Base-by-base conservation (phyloP, 2,888 invertebrate species). In the Coenonympha glycerion region DNA sequence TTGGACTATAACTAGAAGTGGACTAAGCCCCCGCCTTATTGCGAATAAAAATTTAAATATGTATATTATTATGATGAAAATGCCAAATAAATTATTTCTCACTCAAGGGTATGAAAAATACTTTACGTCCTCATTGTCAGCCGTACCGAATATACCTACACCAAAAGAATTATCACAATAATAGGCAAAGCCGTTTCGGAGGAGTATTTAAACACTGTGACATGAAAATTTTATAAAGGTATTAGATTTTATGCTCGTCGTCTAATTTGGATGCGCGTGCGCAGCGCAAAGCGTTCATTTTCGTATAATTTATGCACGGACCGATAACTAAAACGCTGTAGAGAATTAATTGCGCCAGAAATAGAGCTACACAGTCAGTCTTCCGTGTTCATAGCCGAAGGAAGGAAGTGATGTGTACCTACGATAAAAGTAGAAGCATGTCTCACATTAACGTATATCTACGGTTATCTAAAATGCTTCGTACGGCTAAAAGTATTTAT, bases 361-460 rank as follows among this genome's bases (percentile, higher is more conserved):
- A 64, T 64, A 64, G 58, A 36, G 47, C 16, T 18, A 40, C 42
- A 47, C 44, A 49, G 39, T 33, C 24, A 56, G 54, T 60, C 61
- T 64, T 63, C 65, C 58, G 58, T 47, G 47, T 59, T 52, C 50
- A 46, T 47, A 55, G 49, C 44, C 16, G 45, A 47, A 59, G 60
- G 60, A 58, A 62, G 64, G 62, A 62, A 63, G 56, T 53, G 62
- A 56, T 53, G 56, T 57, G 58, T 55, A 39, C n/a, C n/a, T n/a
- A n/a, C 56, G 52, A 51, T 55, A 57, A 61, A 60, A 53, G 55
- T 33, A 53, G 47, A 52, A 52, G 44, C 46, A 36, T 49, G 48
- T 57, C 49, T 47, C 48, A 49, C 51, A 53, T 57, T 46, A 30
- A 31, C 42, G 47, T 36, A 39, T 42, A 21, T 22, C 44, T 13